Conservation (phyloP, 2,888 invertebrate genomes). For the Hemithea aestivaria region DNA sequence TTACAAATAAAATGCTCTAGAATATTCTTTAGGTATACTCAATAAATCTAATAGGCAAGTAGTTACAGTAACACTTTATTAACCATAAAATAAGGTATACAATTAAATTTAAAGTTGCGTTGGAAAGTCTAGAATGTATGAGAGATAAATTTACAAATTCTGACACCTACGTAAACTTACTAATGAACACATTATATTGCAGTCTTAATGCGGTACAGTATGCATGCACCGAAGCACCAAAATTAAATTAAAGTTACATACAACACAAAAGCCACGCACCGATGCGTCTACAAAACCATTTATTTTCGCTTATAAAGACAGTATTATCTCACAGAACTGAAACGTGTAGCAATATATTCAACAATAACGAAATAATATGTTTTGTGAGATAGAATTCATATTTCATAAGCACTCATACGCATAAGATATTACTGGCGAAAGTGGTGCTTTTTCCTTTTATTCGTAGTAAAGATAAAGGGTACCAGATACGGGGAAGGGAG, state of each 20-base stretch:
- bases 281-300: slow-evolving; percentile 38
- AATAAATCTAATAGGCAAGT: no score
- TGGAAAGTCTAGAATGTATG: no score
- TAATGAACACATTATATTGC: no score
- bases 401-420: slow-evolving; percentile 73
- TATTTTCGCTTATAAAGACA: slow-evolving; percentile 49
- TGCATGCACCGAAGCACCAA: not conserved
- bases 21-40: no score
- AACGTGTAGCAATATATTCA: slow-evolving; percentile 67
- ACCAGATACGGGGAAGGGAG: slow-evolving; percentile 42
- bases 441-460: slow-evolving; percentile 64
- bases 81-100: no score
- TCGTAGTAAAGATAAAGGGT: slow-evolving; percentile 69
- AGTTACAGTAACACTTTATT: no score
- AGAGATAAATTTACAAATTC: no score
- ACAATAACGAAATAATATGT: slow-evolving; percentile 76
- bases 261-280: slow-evolving; percentile 30
- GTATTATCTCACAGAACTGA: slow-evolving; percentile 49
- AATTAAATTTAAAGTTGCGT: no score
- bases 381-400: slow-evolving; percentile 74
- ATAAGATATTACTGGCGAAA: slow-evolving; percentile 64
- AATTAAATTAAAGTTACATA: slow-evolving; percentile 13
- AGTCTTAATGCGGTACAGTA: no score
- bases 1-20: no score
- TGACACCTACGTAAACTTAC: no score